Percentiles rank a stretch among this genome's conserved stretches.
Evolutionary conservation across 1,140 invertebrate species (phyloP).

Genomic region (Holcopasites calliopsidis): DNA sequence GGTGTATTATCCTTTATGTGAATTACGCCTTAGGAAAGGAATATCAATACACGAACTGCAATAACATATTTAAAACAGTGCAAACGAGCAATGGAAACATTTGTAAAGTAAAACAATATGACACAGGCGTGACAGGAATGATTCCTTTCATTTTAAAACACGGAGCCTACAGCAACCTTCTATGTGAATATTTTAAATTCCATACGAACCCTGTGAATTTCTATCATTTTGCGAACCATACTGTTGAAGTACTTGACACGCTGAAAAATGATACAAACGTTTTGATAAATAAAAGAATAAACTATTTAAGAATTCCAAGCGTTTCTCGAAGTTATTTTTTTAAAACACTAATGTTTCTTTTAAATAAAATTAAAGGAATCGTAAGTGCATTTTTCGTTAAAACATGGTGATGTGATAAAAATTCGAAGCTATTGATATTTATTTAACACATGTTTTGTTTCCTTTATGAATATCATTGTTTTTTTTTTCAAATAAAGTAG

Average conservation of each 20-base stretch:
- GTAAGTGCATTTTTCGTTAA: not conserved
- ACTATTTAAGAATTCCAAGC: constrained; percentile 69
- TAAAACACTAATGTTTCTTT: constrained; percentile 32
- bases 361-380: constrained; percentile 10
- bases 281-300: constrained; percentile 76
- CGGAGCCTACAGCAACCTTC: constrained; percentile 34
- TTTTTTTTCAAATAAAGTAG: not conserved
- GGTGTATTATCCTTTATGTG: constrained; percentile 51
- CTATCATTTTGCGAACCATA: constrained; percentile 58
- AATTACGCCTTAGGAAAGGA: constrained; percentile 51
- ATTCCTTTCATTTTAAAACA: constrained; percentile 59
- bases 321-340: constrained; percentile 65
- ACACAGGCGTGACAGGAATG: constrained; percentile 48
- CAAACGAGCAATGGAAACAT: constrained; percentile 25
- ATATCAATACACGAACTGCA: constrained; percentile 39
- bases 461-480: not conserved
- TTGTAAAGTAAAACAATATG: constrained; percentile 32
- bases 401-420: no score
- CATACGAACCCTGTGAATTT: constrained; percentile 49
- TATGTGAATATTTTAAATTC: constrained; percentile 46
- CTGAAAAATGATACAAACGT: constrained; percentile 67
- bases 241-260: constrained; percentile 57
- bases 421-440: no score
- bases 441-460: not conserved
- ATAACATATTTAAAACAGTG: constrained; percentile 47